phyloP scores from a whole-genome alignment of 1,140 invertebrate genomes.

The Pseudoatta argentina region DNA sequence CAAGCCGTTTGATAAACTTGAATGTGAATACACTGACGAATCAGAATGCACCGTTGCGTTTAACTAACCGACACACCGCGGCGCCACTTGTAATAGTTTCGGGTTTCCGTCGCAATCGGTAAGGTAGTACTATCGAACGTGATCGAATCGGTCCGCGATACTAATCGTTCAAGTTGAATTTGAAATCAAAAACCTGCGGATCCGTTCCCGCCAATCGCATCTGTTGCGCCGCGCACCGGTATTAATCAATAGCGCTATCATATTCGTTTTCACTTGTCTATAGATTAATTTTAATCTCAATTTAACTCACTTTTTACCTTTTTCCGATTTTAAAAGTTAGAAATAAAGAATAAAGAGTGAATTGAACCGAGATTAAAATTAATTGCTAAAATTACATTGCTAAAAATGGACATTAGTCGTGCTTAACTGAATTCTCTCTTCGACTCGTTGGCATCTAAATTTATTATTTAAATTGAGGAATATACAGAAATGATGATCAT shows the following conservation, averaged over 20 bases:
- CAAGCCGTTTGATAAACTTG: constrained; percentile 78
- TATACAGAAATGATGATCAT: no score
- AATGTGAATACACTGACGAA: constrained; percentile 68
- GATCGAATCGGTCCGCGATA: constrained; percentile 8
- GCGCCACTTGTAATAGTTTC: constrained; percentile 16
- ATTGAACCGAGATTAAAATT: no score
- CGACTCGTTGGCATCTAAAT: no score
- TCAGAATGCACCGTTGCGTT: constrained; percentile 35
- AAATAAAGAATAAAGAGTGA: no score
- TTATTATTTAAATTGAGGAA: no score
- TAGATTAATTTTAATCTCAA: no score
- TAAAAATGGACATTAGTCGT: no score
- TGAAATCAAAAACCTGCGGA: constrained; percentile 1
- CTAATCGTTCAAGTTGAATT: constrained; percentile 56
- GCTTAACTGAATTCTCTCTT: no score
- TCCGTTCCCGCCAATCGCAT: constrained; percentile 2
- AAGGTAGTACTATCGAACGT: constrained; percentile 47
- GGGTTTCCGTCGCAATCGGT: constrained; percentile 19
- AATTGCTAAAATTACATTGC: no score
- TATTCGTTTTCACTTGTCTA: no score
- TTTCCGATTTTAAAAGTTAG: no score
- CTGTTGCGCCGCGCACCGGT: neutral
- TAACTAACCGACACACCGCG: neutral
- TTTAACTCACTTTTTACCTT: no score
- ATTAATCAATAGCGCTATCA: neutral